Evolutionary conservation across 2,113 vertebrate genomes (phyloP), one percentile per base, ranked within the genome.

Genomic region (Crotalus horridus): DNA sequence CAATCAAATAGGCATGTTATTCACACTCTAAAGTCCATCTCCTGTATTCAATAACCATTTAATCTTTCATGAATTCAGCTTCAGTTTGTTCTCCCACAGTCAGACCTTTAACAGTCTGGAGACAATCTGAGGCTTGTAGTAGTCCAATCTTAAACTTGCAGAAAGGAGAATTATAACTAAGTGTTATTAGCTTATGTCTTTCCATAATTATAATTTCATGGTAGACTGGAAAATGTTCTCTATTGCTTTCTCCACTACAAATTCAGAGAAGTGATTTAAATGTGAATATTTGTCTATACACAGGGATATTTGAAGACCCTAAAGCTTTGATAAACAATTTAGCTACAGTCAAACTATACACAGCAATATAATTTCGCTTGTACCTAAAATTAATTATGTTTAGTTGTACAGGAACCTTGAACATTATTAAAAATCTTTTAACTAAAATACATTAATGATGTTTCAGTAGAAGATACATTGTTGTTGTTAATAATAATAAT

Each of bases 371-470:
- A 88, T 46, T 92, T 97, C 96, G 97, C 96, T 96, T 98, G 94
- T 95, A 92, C 91, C 88, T 96, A 93, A 95, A 96, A 96, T 97
- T 97, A 96, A 96, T 96, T 96, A 95, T 21, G 92, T 96, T 98
- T 96, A 98, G 96, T 96, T 97, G 93, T 51, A 93, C 95, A 94
- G 92, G 93, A 97, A 97, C 95, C 94, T 96, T 95, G 96, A 96
- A 96, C 88, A 61, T 95, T 91, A 96, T 96, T 93, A 96, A 96
- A 96, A 96, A 20, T 92, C 94, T 93, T 96, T 97, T 96, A 96
- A 96, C 95, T 96, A 93, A 95, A 96, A 96, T 96, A 95, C 96
- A 97, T 97, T 97, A 96, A 96, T 96, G 96, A 95, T 94, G 91
- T 96, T 96, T 21, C 94, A 96, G 96, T 95, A 96, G 95, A 95